phyloP scores from a whole-genome alignment of 2,797 vertebrate genomes.

The Cichlasoma orientale region DNA sequence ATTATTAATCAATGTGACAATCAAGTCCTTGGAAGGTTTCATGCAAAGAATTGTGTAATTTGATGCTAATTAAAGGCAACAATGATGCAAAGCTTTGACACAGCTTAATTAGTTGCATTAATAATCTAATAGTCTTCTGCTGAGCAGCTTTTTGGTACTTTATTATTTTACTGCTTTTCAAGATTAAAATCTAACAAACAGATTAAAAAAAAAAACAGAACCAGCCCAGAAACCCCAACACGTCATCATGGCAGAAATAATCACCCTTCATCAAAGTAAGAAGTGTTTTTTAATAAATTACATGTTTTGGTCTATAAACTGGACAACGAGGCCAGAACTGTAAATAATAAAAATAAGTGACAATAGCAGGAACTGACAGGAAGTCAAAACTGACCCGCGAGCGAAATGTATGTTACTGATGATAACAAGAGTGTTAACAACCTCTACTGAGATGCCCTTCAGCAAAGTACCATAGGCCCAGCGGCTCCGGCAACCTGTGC shows the following conservation, averaged over 20 bases:
- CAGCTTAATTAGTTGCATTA: not conserved
- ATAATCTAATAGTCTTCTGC: not conserved
- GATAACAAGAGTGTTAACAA: conserved; percentile 7
- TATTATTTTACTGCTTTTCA: not conserved
- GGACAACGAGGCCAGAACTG: not conserved
- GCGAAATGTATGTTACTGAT: not conserved
- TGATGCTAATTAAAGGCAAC: not conserved
- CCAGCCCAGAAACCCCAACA: no score
- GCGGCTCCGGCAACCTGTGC: not conserved
- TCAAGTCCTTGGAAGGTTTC: not conserved
- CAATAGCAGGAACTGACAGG: not conserved
- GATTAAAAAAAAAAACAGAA: no score
- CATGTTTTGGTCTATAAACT: not conserved
- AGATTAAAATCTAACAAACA: no score
- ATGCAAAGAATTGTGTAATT: not conserved
- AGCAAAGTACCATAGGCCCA: conserved; percentile 10
- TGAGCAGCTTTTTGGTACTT: not conserved
- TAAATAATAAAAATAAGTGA: not conserved
- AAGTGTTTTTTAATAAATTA: not conserved
- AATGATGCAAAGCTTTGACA: not conserved
- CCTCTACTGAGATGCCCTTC: conserved; percentile 36
- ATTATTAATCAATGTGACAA: not conserved
- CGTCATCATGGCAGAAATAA: not conserved
- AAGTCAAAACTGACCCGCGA: conserved; percentile 2
- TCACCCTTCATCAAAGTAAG: not conserved